A percentile compares a stretch with the other conserved stretches of the same genome.
phyloP scores from a whole-genome alignment of 2,888 invertebrate species.

The Meloe dianella region DNA sequence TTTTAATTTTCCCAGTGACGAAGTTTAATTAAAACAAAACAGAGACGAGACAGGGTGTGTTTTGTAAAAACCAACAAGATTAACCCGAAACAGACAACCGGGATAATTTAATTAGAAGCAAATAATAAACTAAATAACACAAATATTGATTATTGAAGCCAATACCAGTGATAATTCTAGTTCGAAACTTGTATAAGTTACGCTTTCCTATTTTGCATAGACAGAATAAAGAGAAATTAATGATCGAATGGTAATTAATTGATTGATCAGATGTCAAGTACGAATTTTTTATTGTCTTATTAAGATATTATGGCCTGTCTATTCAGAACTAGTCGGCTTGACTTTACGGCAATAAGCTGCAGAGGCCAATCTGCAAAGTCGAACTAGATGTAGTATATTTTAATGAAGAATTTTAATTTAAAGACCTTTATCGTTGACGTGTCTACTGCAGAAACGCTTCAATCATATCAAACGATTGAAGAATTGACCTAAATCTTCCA shows the following conservation, averaged over 20 bases:
- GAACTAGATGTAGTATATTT: neutral
- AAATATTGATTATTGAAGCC: conserved; percentile 9
- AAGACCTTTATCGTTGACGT: too few species aligned
- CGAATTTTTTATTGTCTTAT: too few species aligned
- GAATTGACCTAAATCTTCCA: neutral
- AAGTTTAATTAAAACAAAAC: too few species aligned
- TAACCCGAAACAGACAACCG: neutral
- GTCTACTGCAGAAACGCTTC: neutral
- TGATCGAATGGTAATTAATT: too few species aligned
- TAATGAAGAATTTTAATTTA: neutral
- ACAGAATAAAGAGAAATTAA: too few species aligned
- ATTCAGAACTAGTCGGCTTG: too few species aligned
- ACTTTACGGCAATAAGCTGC: too few species aligned
- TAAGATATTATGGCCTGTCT: too few species aligned
- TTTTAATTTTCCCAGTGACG: too few species aligned
- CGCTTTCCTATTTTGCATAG: too few species aligned
- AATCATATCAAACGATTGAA: neutral
- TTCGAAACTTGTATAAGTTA: too few species aligned
- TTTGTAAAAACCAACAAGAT: neutral
- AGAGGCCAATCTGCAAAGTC: neutral
- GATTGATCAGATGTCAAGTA: too few species aligned
- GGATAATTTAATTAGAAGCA: conserved; percentile 6
- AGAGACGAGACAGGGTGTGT: neutral
- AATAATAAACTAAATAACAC: neutral
- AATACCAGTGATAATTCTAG: neutral